Percentiles rank a stretch among this genome's conserved stretches.
phyloP scores from a whole-genome alignment of 2,113 vertebrate genomes.

The Willisornis vidua region DNA sequence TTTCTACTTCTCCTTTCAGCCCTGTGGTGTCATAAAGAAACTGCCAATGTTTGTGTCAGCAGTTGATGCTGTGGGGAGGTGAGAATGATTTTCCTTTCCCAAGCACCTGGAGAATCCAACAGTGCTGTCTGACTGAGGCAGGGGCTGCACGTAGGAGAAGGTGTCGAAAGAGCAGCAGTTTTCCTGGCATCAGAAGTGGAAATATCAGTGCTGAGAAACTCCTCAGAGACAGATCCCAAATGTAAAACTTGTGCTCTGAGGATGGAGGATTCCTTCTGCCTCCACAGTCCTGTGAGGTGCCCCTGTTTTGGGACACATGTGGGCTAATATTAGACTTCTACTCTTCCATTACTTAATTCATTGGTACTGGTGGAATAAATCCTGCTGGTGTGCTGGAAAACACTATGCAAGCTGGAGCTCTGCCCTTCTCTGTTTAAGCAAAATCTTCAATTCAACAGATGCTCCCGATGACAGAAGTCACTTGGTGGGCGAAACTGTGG shows the following conservation, averaged over 20 bases:
- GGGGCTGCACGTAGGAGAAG: background rate
- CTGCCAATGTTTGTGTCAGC: background rate
- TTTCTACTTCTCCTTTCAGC: background rate
- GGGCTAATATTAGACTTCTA: background rate
- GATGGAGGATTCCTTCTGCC: background rate
- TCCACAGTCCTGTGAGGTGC: background rate
- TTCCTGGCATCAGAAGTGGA: constrained; percentile 8
- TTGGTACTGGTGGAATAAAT: background rate
- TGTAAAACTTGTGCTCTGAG: background rate
- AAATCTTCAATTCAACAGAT: background rate
- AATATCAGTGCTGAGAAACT: background rate
- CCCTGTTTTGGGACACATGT: background rate
- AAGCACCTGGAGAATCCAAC: background rate
- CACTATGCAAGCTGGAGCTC: background rate
- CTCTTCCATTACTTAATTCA: background rate
- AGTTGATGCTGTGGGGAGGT: background rate
- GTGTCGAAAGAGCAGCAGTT: background rate
- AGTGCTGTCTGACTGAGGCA: background rate
- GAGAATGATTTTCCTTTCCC: background rate
- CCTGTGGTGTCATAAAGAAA: background rate
- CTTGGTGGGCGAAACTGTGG: background rate
- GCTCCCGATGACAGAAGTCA: background rate
- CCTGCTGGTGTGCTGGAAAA: background rate
- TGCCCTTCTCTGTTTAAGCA: background rate
- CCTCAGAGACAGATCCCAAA: fast-evolving